These are phyloP conservation scores for Pelochelys cantorii DNA, from an alignment of 2,797 vertebrate genomes.

Conservation along the genomic window DNA sequence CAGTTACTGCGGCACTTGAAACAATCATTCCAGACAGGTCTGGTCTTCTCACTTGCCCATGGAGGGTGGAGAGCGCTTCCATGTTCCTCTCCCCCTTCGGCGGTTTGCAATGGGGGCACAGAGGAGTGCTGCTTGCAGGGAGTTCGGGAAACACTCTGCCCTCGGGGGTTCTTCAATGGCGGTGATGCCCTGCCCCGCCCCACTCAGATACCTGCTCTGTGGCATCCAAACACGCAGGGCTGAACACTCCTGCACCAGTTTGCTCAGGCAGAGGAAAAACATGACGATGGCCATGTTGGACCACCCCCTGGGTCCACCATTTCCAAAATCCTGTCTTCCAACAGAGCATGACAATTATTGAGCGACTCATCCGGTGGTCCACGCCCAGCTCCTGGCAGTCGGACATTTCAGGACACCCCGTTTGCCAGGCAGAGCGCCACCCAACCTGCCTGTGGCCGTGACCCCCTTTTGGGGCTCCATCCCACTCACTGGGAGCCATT, in stretches of 20 bases:
- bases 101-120: background rate
- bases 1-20: accelerated
- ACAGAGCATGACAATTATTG: background rate
- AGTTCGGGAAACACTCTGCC: background rate
- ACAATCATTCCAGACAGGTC: background rate
- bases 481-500: background rate
- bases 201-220: background rate
- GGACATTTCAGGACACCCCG: accelerated
- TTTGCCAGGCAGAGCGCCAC: conserved; percentile 15
- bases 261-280: conserved; percentile 38
- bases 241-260: background rate
- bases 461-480: accelerated
- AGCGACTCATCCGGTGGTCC: background rate
- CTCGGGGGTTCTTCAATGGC: background rate
- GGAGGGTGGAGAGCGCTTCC: background rate
- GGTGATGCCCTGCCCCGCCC: background rate
- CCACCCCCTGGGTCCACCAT: no score
- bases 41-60: accelerated
- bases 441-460: background rate
- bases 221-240: background rate
- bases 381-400: background rate
- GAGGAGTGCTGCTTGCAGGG: background rate
- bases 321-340: no score
- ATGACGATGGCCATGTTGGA: no score
- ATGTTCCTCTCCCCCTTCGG: background rate